Evolutionary conservation across 2,888 invertebrate genomes (phyloP), one percentile per base, ranked within the genome.

Genomic region (Nephrotoma appendiculata): DNA sequence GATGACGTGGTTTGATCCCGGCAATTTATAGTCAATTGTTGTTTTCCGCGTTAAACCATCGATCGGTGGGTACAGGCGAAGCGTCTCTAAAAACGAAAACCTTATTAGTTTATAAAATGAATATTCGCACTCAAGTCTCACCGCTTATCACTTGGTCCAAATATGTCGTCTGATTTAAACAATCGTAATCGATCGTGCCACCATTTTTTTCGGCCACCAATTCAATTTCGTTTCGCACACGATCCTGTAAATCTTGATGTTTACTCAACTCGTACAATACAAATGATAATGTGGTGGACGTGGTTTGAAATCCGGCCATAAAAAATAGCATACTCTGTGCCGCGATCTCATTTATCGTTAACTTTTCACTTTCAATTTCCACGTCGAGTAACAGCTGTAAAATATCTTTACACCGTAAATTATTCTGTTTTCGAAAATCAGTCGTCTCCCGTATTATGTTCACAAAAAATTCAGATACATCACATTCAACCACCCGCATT

Each of bases 271-370:
- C 89, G 87, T 91, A 91, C 11, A 91, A 87, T 52, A 91, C 87
- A 83, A 90, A 92, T 0, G 91, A 87, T 88, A 92, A 89, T 0
- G 92, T 91, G 0, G 92, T 90, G 0, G 92, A 91, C 84, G 91
- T 91, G 0, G 92, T 92, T 88, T 92, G 92, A 87, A 91, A 92
- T 0, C 92, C 92, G 6, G 91, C 93, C 1, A 89, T 89, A 87
- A 92, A 92, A 88, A 92, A 92, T 31, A 92, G 89, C 88, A 92
- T 91, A 1, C 91, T 91, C 88, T 92, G 92, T 0, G 92, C 91
- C 1, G 90, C 89, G 41, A 92, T 91, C 0, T 85, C 86, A 57
- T 87, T 87, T 15, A 85, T 11, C 43, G 86, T 42, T 41, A 87
- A 57, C 19, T 41, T 86, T 44, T 15, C 45, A 43, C 11, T 31